Evolutionary conservation across 2,113 vertebrate species (phyloP), one percentile per base, ranked within the genome.

Genomic region (Channa argus): DNA sequence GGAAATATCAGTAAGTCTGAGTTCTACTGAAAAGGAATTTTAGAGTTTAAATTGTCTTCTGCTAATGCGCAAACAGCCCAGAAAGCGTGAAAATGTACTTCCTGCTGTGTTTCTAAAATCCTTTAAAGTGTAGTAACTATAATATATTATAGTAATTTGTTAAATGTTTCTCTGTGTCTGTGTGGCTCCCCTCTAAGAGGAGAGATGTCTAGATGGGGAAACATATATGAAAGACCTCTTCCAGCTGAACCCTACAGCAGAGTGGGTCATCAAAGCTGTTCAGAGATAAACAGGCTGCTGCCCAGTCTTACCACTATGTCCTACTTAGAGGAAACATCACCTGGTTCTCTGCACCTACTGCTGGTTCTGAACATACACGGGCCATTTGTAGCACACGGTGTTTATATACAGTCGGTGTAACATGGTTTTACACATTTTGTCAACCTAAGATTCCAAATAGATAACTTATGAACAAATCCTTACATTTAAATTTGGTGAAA

Each of bases 1-100:
- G 98, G 98, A 88, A 99, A 99, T 94, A 98, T 99, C 79, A 97
- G 98, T 99, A 94, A 98, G 97, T 91, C 8, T 13, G 4, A 2
- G 6, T 72, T 9, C 15, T 4, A n/a, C 24, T 37, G 12, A 33
- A 45, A 36, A n/a, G 52, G 11, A 3, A 49, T 14, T 36, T 14
- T 15, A 47, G 2, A 36, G 12, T 68, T n/a, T 36, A 39, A 2
- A 52, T 2, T 24, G 1, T 52, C 4, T 5, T 15, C 12, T 69
- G 59, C 44, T 65, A 2, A 45, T 53, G 6, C 43, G 14, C n/a
- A 37, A 63, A 38, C 4, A 52, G 46, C 3, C 5, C 5, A 46
- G 41, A 68, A 39, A 2, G 4, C 24, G 24, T 24, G 24, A 46
- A 46, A 63, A 39, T 2, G 4, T 45, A 52, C 13, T 46, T 38